Base-by-base conservation (phyloP, 2,797 vertebrate genomes). In the Melanotaenia boesemani region DNA sequence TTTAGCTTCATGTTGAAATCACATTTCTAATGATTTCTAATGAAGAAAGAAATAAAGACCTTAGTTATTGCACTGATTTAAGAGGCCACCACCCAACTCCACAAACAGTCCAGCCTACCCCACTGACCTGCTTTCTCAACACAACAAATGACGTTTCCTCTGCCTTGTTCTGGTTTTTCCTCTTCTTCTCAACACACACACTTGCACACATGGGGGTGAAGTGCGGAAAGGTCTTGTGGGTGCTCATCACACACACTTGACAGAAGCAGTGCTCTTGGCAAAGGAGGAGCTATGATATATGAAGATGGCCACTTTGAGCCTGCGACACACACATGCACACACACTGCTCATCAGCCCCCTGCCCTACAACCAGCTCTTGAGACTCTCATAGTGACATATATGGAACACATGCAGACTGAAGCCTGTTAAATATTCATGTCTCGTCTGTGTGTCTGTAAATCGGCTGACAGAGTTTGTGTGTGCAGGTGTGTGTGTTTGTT, bases 341-440 rank as follows among this genome's bases (percentile, higher is more conserved):
- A 16, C 70, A 48, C 64, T 44, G 61, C 83, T 86, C 87, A 89
- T 84, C 88, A 90, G 81, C 84, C 74, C 79, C 86, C 91, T 88
- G 88, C 89, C 88, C 87, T 86, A 77, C 73, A 82, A 91, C 77
- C 85, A 83, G 86, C 87, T 91, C 89, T 90, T 61, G 74, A 92
- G 90, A 89, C 77, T 56, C 77, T 88, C 88, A 82, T 86, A 89
- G 89, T 93, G 92, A 94, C 92, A 93, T 90, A 93, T 91, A 92
- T 93, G 86, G 91, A 93, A 85, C 89, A 67, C 84, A 83, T 79
- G 85, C 90, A 93, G 91, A 93, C 86, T 83, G 84, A 88, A 88
- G 76, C 85, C 77, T 92, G 70, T 91, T 94, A 92, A 94, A 94
- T 94, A 94, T 95, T 94, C 89, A 95, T 94, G 88, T 84, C 76